Percentiles rank a stretch among this genome's conserved stretches.
Evolutionary conservation across 2,113 vertebrate species (phyloP).

Genomic region (Dermatemys mawii): DNA sequence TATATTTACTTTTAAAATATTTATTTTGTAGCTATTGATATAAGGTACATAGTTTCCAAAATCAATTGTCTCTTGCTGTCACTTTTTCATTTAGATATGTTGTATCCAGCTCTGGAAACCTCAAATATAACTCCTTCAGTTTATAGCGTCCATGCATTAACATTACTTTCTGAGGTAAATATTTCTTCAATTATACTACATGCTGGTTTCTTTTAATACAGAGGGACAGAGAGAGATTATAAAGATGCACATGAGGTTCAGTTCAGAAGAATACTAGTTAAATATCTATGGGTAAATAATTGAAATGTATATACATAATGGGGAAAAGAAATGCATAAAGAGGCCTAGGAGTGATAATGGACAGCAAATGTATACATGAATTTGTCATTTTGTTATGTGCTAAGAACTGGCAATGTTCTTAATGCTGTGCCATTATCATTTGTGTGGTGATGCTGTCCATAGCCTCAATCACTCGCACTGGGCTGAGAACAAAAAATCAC

Average conservation of each 20-base stretch:
- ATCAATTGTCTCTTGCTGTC: constrained; percentile 5
- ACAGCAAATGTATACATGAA: neutral
- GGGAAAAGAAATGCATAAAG: neutral
- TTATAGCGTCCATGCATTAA: constrained; percentile 97
- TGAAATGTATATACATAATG: neutral
- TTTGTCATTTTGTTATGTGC: neutral
- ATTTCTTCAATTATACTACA: neutral
- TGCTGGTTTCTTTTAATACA: neutral
- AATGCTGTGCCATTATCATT: neutral
- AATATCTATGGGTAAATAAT: neutral
- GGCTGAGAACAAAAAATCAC: neutral
- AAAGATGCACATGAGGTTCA: neutral
- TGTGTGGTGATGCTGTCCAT: neutral
- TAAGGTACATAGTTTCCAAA: neutral
- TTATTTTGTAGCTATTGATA: neutral
- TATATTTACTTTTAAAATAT: neutral
- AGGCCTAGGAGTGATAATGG: neutral
- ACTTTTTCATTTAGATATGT: constrained; percentile 87
- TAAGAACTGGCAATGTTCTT: neutral
- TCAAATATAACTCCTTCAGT: constrained; percentile 96
- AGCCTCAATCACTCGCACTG: neutral
- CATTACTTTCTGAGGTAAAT: constrained; percentile 95
- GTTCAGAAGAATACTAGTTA: neutral
- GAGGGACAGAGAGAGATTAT: neutral
- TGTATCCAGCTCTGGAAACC: constrained; percentile 93